A percentile compares a stretch with the other conserved stretches of the same genome.
These are phyloP conservation scores for Hyalella azteca DNA, from an alignment of 2,888 invertebrate species.

Conservation along the genomic window DNA sequence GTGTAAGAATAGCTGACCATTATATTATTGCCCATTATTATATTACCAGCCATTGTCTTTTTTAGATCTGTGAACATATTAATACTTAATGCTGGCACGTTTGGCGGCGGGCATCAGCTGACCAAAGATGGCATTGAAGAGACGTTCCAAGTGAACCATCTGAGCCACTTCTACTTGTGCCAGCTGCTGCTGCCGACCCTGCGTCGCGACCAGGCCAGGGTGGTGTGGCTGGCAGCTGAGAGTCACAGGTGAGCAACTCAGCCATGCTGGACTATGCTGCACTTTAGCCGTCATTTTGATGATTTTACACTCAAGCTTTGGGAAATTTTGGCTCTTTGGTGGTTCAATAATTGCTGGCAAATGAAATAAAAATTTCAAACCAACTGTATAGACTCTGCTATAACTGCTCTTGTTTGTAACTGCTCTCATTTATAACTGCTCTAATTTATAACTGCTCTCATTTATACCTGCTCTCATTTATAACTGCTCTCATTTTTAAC, in stretches of 20 bases:
- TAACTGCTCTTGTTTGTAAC: no score
- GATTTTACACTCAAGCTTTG: no score
- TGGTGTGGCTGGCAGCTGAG: constrained; percentile 87
- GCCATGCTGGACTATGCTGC: background rate
- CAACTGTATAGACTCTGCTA: no score
- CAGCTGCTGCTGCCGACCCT: constrained; percentile 75
- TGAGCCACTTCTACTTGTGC: constrained; percentile 81
- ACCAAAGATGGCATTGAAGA: constrained; percentile 79
- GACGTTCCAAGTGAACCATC: constrained; percentile 79
- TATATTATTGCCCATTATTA: constrained; percentile 19
- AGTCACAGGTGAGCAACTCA: constrained; percentile 67
- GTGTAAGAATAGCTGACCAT: no score
- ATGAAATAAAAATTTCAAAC: no score
- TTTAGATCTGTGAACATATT: constrained; percentile 65
- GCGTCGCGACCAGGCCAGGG: constrained; percentile 71
- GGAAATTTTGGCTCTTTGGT: no score
- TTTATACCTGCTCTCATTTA: no score
- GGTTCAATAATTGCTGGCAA: no score
- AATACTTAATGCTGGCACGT: constrained; percentile 83
- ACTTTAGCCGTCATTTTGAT: background rate
- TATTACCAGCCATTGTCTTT: background rate
- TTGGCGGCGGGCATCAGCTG: constrained; percentile 74
- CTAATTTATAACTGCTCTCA: no score
- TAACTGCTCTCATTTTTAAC: no score
- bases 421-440: no score